Evolutionary conservation across 2,113 vertebrate species (phyloP).

Genomic region (Bubo scandiacus): DNA sequence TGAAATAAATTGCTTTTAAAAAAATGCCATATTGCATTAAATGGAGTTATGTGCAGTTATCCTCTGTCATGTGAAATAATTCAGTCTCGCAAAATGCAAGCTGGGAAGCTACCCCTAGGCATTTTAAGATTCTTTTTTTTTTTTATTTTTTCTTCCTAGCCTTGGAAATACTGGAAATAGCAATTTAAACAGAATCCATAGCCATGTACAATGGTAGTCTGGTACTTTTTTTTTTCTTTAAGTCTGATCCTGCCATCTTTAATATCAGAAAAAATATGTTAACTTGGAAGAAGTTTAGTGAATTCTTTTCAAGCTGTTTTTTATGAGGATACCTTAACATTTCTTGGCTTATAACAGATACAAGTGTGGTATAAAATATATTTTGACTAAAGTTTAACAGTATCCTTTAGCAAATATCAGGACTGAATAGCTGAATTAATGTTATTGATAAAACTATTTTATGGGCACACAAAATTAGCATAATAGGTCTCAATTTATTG

Average conservation of each 20-base stretch:
- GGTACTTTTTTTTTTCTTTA: neutral
- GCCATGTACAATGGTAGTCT: neutral
- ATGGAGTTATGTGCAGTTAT: slow-evolving; percentile 56
- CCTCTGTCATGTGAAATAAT: slow-evolving; percentile 33
- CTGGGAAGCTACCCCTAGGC: neutral
- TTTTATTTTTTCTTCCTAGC: neutral
- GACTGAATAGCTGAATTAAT: neutral
- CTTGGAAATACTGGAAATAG: slow-evolving; percentile 24
- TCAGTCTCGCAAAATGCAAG: slow-evolving; percentile 36
- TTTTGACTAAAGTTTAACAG: neutral
- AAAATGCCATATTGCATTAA: slow-evolving; percentile 43
- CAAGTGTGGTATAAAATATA: neutral
- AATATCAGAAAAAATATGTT: neutral
- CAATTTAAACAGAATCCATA: neutral
- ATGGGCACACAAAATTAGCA: neutral
- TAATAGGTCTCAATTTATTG: neutral
- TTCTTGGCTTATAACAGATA: neutral
- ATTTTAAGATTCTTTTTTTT: neutral
- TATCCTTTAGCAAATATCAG: neutral
- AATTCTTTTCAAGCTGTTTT: neutral
- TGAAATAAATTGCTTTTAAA: slow-evolving; percentile 68
- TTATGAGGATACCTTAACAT: neutral
- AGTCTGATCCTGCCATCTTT: neutral
- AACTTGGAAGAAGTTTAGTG: neutral
- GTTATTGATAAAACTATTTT: neutral